A percentile compares a stretch with the other conserved stretches of the same genome.
phyloP scores from a whole-genome alignment of 2,113 vertebrate genomes.

The Zapornia atra region DNA sequence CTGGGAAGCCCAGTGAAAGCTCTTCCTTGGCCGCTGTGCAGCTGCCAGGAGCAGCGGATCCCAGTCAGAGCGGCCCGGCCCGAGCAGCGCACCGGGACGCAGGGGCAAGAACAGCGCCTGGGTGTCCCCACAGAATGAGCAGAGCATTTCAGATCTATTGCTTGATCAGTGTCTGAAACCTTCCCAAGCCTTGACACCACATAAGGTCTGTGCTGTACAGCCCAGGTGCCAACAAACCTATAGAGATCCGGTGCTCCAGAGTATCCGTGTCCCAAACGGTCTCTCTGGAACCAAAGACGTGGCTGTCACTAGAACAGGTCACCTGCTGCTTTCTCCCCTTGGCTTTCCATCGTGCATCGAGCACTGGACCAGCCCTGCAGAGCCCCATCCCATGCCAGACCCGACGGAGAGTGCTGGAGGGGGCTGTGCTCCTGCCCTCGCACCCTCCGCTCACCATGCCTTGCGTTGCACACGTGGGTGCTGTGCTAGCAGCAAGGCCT shows the following conservation, averaged over 20 bases:
- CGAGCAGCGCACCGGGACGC: accelerated
- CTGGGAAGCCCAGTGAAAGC: not conserved
- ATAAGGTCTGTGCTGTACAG: not conserved
- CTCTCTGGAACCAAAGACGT: not conserved
- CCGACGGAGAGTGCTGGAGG: accelerated
- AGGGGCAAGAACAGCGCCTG: accelerated
- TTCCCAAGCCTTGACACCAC: not conserved
- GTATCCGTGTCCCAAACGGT: not conserved
- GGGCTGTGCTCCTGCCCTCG: accelerated
- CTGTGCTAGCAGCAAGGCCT: not conserved
- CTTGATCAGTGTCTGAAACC: not conserved
- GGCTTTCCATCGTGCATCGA: not conserved
- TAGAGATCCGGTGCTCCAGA: not conserved
- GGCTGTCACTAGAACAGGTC: not conserved
- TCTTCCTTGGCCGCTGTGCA: not conserved
- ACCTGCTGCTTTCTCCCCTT: not conserved
- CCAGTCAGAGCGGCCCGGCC: not conserved
- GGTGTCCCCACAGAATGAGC: accelerated
- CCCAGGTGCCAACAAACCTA: not conserved
- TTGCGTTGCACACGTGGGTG: accelerated
- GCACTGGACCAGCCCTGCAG: not conserved
- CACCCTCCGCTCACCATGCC: not conserved
- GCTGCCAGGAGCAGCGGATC: not conserved
- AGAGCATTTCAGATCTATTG: not conserved
- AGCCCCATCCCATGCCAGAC: not conserved